Base-by-base conservation (phyloP, 2,113 vertebrate genomes). In the Galemys pyrenaicus region DNA sequence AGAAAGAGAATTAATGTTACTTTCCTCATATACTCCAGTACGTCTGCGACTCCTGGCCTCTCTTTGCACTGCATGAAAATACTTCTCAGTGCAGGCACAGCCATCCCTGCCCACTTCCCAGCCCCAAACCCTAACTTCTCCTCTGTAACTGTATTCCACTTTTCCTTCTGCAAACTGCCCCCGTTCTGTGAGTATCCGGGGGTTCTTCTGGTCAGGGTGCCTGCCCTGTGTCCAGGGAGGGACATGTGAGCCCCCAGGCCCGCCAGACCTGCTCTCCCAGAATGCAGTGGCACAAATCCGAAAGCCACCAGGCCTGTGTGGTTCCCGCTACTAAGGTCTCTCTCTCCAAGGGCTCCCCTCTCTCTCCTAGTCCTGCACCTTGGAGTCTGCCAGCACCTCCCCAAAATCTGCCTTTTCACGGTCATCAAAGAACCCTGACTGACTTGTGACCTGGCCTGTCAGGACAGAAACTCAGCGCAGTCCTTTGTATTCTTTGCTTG, bases 1-100 rank as follows among this genome's bases (percentile, higher is more conserved):
- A 58, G 74, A 39, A 26, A n/a, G 56, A 60, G 26, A 75, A 32
- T 51, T 3, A 17, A n/a, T 3, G 70, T 46, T 9, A 35, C 62
- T 73, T 81, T 46, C 41, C 64, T 78, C 60, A 6, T 8, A 11
- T 32, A 28, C 39, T 56, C 12, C 26, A 60, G 16, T 26, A 1
- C 15, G 26, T 64, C 41, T 37, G 65, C 68, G 79, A 68, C 41
- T 12, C 30, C 46, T 6, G 5, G 11, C 41, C 13, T 49, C 44
- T 35, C 39, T 35, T 4, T 0, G 46, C 3, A 30, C 19, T 13
- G 10, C 6, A 4, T 49, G 54, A 10, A 46, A 22, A 32, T 6
- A n/a, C 51, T 2, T 26, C 32, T 46, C 37, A 15, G 64, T 22
- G n/a, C 32, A 70, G 44, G 62, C 26, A 49, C 4, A 9, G 44